A percentile compares a stretch with the other conserved stretches of the same genome.
Conservation (phyloP, 2,113 vertebrate genomes). For the Pangasianodon hypophthalmus region DNA sequence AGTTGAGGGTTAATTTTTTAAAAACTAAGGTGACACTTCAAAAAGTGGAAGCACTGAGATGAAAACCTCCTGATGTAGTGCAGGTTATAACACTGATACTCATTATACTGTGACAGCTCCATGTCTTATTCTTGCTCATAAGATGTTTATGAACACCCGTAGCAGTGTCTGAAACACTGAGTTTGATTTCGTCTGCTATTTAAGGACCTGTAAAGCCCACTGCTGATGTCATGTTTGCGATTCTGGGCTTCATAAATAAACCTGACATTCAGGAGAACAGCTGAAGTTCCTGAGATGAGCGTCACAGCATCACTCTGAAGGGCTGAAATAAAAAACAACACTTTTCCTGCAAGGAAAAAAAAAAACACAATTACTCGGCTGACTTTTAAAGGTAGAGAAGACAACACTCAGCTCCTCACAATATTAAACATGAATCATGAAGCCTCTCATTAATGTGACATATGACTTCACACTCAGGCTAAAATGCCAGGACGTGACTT, state of each 20-base stretch:
- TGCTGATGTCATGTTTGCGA: neutral
- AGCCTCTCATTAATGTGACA: constrained; percentile 9
- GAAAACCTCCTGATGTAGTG: too few species aligned
- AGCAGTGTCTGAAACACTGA: neutral
- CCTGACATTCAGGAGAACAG: neutral
- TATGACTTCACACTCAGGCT: neutral
- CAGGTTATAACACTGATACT: neutral
- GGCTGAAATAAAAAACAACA: neutral
- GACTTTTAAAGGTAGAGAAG: neutral
- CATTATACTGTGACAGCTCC: neutral
- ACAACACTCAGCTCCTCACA: neutral
- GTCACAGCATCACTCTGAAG: neutral
- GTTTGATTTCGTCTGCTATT: neutral
- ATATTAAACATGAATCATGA: constrained; percentile 34
- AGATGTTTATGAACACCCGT: neutral
- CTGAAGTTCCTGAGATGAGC: neutral
- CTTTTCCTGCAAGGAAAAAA: neutral
- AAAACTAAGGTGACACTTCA: neutral
- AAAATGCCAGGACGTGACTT: constrained; percentile 37
- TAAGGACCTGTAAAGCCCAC: neutral
- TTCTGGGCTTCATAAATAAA: neutral
- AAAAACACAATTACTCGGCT: neutral
- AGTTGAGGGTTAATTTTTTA: neutral
- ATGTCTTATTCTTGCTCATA: neutral
- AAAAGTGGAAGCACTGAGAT: too few species aligned